Conservation (phyloP, 2,888 invertebrate species). For the Ennomos quercinarius region DNA sequence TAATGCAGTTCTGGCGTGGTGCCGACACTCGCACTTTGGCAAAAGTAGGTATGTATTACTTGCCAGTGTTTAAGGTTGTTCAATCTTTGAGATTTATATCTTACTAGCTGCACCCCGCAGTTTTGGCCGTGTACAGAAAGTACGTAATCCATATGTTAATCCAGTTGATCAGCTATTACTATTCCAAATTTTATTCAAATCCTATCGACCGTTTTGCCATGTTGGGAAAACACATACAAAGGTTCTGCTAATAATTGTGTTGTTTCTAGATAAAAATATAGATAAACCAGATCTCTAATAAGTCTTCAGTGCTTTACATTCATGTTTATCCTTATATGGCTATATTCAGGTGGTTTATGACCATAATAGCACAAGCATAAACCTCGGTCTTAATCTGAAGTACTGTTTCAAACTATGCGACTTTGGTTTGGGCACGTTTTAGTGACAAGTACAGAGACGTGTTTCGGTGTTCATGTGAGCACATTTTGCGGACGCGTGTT, state of each 20-base stretch:
- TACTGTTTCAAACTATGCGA: conserved; percentile 14
- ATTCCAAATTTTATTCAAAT: no score
- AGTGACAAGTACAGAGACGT: conserved; percentile 37
- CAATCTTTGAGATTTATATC: not conserved
- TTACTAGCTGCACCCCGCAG: no score
- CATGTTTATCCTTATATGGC: no score
- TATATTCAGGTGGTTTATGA: not conserved
- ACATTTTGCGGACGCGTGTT: conserved; percentile 39
- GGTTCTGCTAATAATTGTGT: no score
- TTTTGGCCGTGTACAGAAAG: no score
- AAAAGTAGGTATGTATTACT: conserved; percentile 6
- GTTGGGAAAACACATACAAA: no score
- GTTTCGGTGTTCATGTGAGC: conserved; percentile 38
- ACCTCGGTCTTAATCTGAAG: not conserved
- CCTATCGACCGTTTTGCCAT: no score
- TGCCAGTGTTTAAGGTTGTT: conserved; percentile 18
- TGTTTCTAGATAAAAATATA: no score
- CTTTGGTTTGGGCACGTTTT: conserved; percentile 27
- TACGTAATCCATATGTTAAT: no score
- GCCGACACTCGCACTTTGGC: conserved; percentile 51
- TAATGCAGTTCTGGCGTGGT: conserved; percentile 71
- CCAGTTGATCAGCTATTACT: no score
- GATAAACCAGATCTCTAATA: no score
- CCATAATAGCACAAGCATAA: not conserved
- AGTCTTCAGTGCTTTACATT: no score